These are phyloP conservation scores for Agrochola circellaris DNA, from an alignment of 2,888 invertebrate genomes.

Conservation along the genomic window DNA sequence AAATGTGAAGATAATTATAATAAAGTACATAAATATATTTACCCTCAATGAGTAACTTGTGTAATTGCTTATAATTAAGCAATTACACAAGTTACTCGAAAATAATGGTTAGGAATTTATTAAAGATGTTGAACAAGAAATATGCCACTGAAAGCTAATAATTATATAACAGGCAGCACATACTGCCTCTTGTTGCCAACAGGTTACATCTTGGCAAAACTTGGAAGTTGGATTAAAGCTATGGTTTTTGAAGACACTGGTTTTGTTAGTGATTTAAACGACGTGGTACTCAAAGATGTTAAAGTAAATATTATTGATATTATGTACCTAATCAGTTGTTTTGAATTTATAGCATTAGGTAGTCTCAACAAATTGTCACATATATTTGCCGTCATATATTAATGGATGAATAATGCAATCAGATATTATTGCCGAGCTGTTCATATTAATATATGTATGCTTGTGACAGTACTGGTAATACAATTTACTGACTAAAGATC, in stretches of 20 bases:
- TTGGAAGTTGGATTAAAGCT: slow-evolving; percentile 20
- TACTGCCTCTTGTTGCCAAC: slow-evolving; percentile 25
- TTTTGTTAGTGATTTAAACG: not conserved
- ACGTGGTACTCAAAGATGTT: not conserved
- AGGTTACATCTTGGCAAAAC: slow-evolving; percentile 13
- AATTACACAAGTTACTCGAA: slow-evolving; percentile 26
- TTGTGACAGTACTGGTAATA: not conserved
- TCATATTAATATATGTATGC: too few species aligned
- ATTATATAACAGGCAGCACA: slow-evolving; percentile 8
- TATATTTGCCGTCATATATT: too few species aligned
- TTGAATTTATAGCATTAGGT: not conserved
- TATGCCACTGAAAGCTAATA: slow-evolving; percentile 15
- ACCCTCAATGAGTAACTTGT: too few species aligned
- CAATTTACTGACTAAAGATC: not conserved
- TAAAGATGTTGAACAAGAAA: slow-evolving; percentile 37
- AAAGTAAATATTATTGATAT: not conserved
- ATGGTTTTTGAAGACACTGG: not conserved
- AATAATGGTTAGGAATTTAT: slow-evolving; percentile 33
- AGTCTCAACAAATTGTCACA: too few species aligned
- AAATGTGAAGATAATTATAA: not conserved
- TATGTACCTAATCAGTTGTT: not conserved
- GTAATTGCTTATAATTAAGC: slow-evolving; percentile 28
- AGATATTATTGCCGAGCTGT: too few species aligned
- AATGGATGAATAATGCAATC: too few species aligned
- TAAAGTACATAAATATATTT: not conserved